These are phyloP conservation scores for Mythimna ferrago DNA, from an alignment of 2,888 invertebrate genomes.

Conservation along the genomic window DNA sequence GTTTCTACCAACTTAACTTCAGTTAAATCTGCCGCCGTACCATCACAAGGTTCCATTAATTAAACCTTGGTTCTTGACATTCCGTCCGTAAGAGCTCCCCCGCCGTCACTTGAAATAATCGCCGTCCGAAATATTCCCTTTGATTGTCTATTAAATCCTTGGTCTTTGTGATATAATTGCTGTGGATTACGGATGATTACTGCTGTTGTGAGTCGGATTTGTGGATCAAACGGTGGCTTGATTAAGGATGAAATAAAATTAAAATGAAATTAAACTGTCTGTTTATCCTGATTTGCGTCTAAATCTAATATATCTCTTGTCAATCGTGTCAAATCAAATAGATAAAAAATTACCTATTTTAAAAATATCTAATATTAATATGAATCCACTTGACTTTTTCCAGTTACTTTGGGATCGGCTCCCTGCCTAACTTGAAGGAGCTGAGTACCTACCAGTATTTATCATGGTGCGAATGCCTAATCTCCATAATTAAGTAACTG, in stretches of 20 bases:
- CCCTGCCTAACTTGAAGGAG: too few species aligned
- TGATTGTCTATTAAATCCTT: slow-evolving; percentile 81
- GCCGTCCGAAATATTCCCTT: slow-evolving; percentile 84
- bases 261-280: too few species aligned
- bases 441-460: too few species aligned
- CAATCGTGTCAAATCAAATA: too few species aligned
- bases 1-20: slow-evolving; percentile 62
- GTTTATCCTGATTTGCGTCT: too few species aligned
- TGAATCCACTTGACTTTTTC: too few species aligned
- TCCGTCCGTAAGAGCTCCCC: slow-evolving; percentile 69
- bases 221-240: slow-evolving; percentile 53
- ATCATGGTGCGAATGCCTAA: too few species aligned
- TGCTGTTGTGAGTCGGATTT: slow-evolving; percentile 51
- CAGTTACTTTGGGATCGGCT: too few species aligned
- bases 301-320: too few species aligned
- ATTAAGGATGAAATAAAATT: slow-evolving; percentile 35
- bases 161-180: slow-evolving; percentile 79
- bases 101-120: slow-evolving; percentile 82
- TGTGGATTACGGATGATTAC: slow-evolving; percentile 74
- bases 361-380: too few species aligned
- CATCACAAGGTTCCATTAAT: slow-evolving; percentile 80
- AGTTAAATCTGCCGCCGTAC: slow-evolving; percentile 63
- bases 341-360: too few species aligned
- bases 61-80: slow-evolving; percentile 78
- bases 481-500: too few species aligned